phyloP scores from a whole-genome alignment of 2,113 vertebrate species.

The Etheostoma spectabile region DNA sequence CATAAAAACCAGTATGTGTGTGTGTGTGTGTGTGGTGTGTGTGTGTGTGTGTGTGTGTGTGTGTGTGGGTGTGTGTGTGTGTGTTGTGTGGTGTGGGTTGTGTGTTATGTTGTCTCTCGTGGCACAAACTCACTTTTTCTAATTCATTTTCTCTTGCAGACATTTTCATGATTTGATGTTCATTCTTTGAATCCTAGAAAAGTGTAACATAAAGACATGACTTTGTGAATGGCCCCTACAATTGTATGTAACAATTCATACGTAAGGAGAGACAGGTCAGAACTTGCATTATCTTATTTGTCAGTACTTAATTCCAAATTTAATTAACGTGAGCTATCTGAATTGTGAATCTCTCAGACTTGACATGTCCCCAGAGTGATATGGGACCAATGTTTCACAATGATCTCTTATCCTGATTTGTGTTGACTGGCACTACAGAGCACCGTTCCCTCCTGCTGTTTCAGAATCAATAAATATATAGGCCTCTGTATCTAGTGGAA shows the following conservation, averaged over 20 bases:
- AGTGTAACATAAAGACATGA: neutral
- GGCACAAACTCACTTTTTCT: neutral
- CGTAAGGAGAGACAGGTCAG: neutral
- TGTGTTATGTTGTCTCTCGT: no score
- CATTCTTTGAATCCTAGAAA: neutral
- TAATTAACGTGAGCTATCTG: neutral
- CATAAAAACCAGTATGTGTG: no score
- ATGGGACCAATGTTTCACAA: neutral
- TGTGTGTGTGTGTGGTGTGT: no score
- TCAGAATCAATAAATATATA: no score
- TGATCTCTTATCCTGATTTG: neutral
- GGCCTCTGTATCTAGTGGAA: no score
- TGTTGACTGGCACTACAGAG: neutral
- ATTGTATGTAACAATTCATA: neutral
- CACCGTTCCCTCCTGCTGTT: no score
- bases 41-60: no score
- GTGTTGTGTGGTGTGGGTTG: no score
- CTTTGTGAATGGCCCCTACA: neutral
- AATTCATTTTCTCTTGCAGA: neutral
- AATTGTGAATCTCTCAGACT: neutral
- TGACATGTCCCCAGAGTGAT: neutral
- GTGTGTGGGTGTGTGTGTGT: no score
- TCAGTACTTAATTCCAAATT: neutral
- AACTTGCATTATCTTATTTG: neutral
- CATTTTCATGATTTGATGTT: no score